Conservation (phyloP, 2,113 vertebrate species). For the Neopipo cinnamomea region DNA sequence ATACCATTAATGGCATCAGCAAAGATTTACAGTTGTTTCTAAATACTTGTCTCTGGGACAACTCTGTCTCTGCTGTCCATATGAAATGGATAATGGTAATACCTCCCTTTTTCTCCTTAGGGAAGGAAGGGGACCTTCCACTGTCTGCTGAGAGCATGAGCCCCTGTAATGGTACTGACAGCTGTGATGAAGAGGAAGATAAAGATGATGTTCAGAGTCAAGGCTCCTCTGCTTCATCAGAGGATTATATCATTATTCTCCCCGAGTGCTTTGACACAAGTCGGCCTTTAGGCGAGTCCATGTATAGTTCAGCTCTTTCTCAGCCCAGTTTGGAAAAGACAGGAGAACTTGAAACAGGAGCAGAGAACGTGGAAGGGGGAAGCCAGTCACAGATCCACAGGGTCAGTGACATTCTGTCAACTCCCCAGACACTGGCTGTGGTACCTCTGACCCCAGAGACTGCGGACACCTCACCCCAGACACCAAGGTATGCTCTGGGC, state of each 20-base stretch:
- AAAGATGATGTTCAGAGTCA: slow-evolving; percentile 88
- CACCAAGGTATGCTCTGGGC: slow-evolving; percentile 58
- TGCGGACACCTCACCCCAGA: slow-evolving; percentile 36
- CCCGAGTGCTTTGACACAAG: slow-evolving; percentile 96
- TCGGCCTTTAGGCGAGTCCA: slow-evolving; percentile 89
- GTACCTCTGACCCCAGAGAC: slow-evolving; percentile 77
- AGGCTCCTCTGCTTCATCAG: slow-evolving; percentile 87
- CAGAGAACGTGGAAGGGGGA: neutral
- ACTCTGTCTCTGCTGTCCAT: neutral
- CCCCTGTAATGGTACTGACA: neutral
- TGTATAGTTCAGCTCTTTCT: slow-evolving; percentile 92
- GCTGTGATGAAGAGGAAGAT: slow-evolving; percentile 68
- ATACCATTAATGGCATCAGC: neutral
- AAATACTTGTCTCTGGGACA: neutral
- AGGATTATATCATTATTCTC: slow-evolving; percentile 94
- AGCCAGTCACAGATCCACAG: slow-evolving; percentile 26
- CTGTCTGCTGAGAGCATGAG: neutral
- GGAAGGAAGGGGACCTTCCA: neutral
- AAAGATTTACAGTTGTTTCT: neutral
- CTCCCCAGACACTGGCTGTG: slow-evolving; percentile 80
- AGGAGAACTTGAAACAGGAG: slow-evolving; percentile 50
- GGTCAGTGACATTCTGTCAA: slow-evolving; percentile 74
- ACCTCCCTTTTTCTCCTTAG: neutral
- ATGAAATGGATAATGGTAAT: slow-evolving; percentile 35
- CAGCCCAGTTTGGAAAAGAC: slow-evolving; percentile 80